Base-by-base conservation (phyloP, 2,888 invertebrate genomes). In the Diachrysia chrysitis region DNA sequence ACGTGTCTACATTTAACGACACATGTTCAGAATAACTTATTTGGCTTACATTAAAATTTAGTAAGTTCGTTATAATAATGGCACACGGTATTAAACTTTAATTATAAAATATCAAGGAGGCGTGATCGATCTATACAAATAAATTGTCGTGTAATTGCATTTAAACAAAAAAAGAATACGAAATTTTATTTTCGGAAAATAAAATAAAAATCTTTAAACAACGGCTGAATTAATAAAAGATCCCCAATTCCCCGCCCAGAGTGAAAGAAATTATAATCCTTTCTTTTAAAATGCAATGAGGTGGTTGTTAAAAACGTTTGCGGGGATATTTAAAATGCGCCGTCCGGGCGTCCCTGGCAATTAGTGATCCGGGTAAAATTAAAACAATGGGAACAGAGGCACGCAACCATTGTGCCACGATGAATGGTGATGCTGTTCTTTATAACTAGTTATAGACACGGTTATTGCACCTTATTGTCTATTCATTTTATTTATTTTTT, bases 271-370 rank as follows among this genome's bases (percentile, higher is more conserved):
- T 94, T 93, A 94, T 94, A 94, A 95, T 94, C 95, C 92, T 93
- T 95, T 95, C 92, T 93, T 94, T 94, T 93, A 94, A 94, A 95
- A 94, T 94, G 95, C 95, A 94, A 93, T 94, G 95, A 94, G 94
- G 92, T 93, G 94, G 93, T 92, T 92, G 93, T 92, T 93, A 92
- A 92, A 92, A 94, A 91, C 92, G 93, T 92, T 94, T 93, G 93
- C 86, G 91, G 93, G 90, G 89, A 90, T 91, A 93, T 93, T 93
- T 92, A 91, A 93, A 93, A 93, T 90, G 91, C 91, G 71, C 73
- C 65, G 80, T 69, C 74, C 79, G 48, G 88, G 84, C 90, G 89
- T 88, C 90, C 88, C 87, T 89, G 89, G 94, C 93, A 95, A 95
- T 95, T 95, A 95, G 94, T 92, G 92, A 92, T 91, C 86, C 90